Conservation (phyloP, 2,113 vertebrate genomes). For the Lutjanus erythropterus region DNA sequence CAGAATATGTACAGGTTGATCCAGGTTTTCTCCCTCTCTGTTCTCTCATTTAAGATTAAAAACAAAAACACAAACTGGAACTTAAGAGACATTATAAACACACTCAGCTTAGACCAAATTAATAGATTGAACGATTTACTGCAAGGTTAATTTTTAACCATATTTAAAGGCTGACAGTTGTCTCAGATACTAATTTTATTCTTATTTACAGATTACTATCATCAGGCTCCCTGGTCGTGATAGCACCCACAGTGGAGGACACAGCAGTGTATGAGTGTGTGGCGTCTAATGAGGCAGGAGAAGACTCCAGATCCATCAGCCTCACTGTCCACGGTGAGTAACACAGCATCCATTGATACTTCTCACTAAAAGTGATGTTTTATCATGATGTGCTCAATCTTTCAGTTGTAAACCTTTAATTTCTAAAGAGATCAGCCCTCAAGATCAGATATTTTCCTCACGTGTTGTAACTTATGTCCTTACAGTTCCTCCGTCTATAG, state of each 20-base stretch:
- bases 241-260: slow-evolving; percentile 95
- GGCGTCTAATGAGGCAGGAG: slow-evolving; percentile 91
- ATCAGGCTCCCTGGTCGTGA: slow-evolving; percentile 94
- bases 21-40: slow-evolving; percentile 74
- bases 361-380: neutral
- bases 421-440: neutral
- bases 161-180: too few species aligned
- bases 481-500: slow-evolving; percentile 95
- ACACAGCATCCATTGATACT: neutral
- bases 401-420: neutral
- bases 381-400: neutral
- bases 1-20: slow-evolving; percentile 96
- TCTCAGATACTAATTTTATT: neutral
- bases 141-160: neutral
- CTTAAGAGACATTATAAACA: neutral
- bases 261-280: slow-evolving; percentile 91
- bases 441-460: neutral
- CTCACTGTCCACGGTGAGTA: slow-evolving; percentile 91
- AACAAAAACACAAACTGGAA: neutral
- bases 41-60: slow-evolving; percentile 40
- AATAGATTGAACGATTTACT: neutral
- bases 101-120: neutral
- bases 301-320: slow-evolving; percentile 85
- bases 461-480: neutral
- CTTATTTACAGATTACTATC: slow-evolving; percentile 88